phyloP scores from a whole-genome alignment of 2,888 invertebrate genomes.

The Melanchra persicariae region DNA sequence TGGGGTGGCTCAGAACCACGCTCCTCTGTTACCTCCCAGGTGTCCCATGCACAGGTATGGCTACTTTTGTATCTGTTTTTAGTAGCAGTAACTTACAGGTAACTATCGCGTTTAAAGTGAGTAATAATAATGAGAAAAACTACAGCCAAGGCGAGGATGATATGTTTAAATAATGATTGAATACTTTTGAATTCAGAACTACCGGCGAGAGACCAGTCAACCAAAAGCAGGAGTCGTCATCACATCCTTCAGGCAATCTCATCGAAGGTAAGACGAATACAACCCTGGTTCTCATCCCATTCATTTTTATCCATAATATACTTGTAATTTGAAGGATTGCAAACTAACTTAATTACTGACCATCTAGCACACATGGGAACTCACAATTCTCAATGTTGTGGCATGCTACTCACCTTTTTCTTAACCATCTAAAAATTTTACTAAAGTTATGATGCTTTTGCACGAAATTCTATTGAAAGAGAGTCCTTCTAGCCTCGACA shows the following conservation, averaged over 20 bases:
- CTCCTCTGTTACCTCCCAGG: constrained; percentile 87
- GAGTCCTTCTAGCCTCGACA: constrained; percentile 48
- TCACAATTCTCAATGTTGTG: constrained; percentile 82
- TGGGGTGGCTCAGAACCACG: constrained; percentile 87
- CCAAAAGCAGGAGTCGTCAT: constrained; percentile 97
- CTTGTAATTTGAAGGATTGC: constrained; percentile 33
- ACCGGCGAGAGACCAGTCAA: constrained; percentile 87
- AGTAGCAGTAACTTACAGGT: background rate
- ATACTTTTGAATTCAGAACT: constrained; percentile 77
- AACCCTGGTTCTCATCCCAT: constrained; percentile 17
- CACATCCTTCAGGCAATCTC: constrained; percentile 96
- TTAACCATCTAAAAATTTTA: constrained; percentile 60
- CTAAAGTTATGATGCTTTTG: constrained; percentile 73
- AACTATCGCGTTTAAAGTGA: background rate
- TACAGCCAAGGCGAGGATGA: background rate
- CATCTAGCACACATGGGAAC: constrained; percentile 75
- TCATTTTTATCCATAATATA: constrained; percentile 61
- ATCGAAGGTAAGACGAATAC: constrained; percentile 92
- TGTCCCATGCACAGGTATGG: constrained; percentile 83
- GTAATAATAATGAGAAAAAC: background rate
- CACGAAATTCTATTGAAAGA: constrained; percentile 71
- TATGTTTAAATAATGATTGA: background rate
- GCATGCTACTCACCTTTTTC: constrained; percentile 77
- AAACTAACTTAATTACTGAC: constrained; percentile 60
- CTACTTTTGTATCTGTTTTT: background rate